Evolutionary conservation across 2,888 invertebrate species (phyloP).

Genomic region (Anagyrus pseudococci): DNA sequence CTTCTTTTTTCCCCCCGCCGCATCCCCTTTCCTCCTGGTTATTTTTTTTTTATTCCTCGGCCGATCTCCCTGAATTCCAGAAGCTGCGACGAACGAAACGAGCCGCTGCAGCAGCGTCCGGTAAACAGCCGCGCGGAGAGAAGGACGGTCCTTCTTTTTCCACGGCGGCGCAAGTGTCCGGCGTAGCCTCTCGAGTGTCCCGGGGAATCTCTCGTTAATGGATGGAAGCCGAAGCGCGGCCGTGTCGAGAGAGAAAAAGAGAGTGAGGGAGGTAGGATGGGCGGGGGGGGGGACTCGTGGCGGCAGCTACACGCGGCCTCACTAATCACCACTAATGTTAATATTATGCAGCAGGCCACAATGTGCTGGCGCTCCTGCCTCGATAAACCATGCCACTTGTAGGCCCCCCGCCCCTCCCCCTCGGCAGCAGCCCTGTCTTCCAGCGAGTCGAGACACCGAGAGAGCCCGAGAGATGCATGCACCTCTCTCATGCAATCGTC

Average conservation of each 20-base stretch:
- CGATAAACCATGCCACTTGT: conserved; percentile 41
- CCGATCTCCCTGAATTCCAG: conserved; percentile 36
- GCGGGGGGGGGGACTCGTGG: too few species aligned
- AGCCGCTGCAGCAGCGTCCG: neutral
- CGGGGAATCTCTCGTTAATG: conserved; percentile 55
- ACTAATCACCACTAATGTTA: conserved; percentile 61
- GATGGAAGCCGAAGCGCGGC: conserved; percentile 49
- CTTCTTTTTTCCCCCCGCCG: conserved; percentile 1
- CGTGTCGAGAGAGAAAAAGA: too few species aligned
- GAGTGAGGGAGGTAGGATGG: too few species aligned
- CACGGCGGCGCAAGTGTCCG: neutral
- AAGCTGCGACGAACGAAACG: conserved; percentile 16
- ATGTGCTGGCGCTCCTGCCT: conserved; percentile 45
- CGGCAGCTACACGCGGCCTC: conserved; percentile 45
- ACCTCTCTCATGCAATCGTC: conserved; percentile 54
- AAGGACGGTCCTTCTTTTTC: conserved; percentile 9
- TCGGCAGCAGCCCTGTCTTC: too few species aligned
- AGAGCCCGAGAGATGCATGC: conserved; percentile 53
- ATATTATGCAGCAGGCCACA: conserved; percentile 59
- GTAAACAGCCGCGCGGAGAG: neutral
- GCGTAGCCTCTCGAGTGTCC: conserved; percentile 27
- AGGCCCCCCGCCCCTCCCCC: conserved; percentile 31
- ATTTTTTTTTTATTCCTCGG: neutral
- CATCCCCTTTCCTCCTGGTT: neutral
- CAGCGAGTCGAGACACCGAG: conserved; percentile 52